Conservation (phyloP, 2,113 vertebrate genomes). For the Laticauda laticaudata region DNA sequence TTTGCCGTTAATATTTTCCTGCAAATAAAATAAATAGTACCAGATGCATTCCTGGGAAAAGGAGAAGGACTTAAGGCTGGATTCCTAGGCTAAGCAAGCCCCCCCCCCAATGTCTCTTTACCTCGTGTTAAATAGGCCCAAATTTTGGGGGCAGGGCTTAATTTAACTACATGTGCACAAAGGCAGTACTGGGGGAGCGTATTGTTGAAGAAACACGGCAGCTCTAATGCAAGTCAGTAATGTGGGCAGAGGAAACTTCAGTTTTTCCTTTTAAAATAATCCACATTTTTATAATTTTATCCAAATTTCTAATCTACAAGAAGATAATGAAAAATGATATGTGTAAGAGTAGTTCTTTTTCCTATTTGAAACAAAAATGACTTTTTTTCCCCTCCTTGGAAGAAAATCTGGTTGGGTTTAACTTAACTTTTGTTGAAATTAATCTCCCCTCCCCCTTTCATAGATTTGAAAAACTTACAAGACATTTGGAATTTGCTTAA, state of each 20-base stretch:
- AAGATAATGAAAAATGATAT: neutral
- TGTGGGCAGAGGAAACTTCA: neutral
- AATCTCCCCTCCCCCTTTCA: neutral
- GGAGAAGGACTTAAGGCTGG: too few relatives aligned
- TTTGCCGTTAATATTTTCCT: too few relatives aligned
- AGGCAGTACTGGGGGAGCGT: too few relatives aligned
- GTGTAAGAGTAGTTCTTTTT: neutral
- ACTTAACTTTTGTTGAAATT: neutral
- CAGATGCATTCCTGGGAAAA: too few relatives aligned
- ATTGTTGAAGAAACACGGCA: neutral
- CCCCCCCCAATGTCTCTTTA: too few relatives aligned
- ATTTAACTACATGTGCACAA: too few relatives aligned
- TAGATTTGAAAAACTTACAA: neutral
- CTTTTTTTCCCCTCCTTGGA: neutral
- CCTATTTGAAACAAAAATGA: neutral
- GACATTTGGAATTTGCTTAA: neutral
- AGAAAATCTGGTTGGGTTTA: neutral
- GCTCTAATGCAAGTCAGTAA: neutral
- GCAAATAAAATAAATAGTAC: too few relatives aligned
- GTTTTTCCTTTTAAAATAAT: neutral
- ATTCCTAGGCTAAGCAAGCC: too few relatives aligned
- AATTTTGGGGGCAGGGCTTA: too few relatives aligned
- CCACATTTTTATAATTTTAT: neutral
- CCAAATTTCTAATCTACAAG: neutral
- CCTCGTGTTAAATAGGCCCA: too few relatives aligned